Base-by-base conservation (phyloP, 2,888 invertebrate genomes). In the Dryobota labecula region DNA sequence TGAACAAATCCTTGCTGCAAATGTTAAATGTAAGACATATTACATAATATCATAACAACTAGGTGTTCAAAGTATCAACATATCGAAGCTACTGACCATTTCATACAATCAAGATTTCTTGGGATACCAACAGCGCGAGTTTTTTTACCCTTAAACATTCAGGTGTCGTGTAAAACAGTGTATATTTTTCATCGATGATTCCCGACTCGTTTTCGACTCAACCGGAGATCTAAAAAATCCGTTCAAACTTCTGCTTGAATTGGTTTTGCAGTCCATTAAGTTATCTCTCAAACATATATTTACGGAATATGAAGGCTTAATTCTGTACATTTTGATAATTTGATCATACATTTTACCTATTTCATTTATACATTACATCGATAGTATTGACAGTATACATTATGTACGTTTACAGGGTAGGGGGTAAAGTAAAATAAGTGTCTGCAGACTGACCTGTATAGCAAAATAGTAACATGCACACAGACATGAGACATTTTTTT, bases 361-460 rank as follows among this genome's bases (percentile, higher is more conserved):
- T 20, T 47, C 33, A 43, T 80, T 76, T 80, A 76, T 76, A 78
- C 36, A 77, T 58, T 53, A 78, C 18, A 78, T 2, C 41, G 30
- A 51, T 49, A 64, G n/a, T 75, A 64, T 80, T 78, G 76, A 76
- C 36, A 76, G 70, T 78, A 78, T 78, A 81, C 64, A 69, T 41
- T 65, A 69, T 65, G 76, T 75, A 76, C 38, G 57, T 73, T 72
- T 30, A 36, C 4, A 30, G 27, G 27, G 71, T n/a, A n/a, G 41
- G 18, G 38, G 27, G 38, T 4, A 2, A n/a, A 15, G 20, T n/a
- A 33, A 13, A 53, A 43, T 0, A 1, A 18, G 0, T 13, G 24
- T 15, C n/a, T 18, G 13, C 18, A n/a, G 38, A 38, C 20, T 30
- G 18, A 41, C 11, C 11, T 27, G 4, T 0, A 9, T 15, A 61